Conservation (phyloP, 2,113 vertebrate genomes). For the Hemicordylus capensis region DNA sequence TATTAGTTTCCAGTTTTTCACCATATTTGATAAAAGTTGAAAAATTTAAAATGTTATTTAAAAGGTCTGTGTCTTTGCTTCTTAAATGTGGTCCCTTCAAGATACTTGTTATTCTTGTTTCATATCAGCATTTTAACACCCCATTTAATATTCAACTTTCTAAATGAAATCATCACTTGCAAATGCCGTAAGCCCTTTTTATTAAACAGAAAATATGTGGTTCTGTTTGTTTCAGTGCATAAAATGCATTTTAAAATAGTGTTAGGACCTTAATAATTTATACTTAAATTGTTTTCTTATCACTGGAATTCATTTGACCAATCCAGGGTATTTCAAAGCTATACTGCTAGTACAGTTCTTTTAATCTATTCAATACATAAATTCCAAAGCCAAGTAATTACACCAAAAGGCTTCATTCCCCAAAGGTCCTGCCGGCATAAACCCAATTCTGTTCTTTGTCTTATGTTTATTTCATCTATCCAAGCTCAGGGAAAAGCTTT, state of each 20-base stretch:
- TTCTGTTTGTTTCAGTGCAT: background rate
- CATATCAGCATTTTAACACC: background rate
- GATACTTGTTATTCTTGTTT: background rate
- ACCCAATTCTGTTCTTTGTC: slow-evolving; percentile 23
- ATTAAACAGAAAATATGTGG: slow-evolving; percentile 7
- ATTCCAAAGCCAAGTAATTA: slow-evolving; percentile 29
- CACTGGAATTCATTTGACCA: slow-evolving; percentile 22
- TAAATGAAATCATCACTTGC: slow-evolving; percentile 26
- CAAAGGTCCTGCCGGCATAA: background rate
- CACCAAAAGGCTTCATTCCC: slow-evolving; percentile 10
- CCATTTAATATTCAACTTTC: slow-evolving; percentile 15
- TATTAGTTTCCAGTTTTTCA: slow-evolving; percentile 15
- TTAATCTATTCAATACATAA: slow-evolving; percentile 33
- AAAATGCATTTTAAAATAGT: slow-evolving; percentile 28
- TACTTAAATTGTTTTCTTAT: slow-evolving; percentile 8
- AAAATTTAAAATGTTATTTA: background rate
- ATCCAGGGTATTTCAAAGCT: slow-evolving; percentile 6
- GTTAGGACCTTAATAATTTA: slow-evolving; percentile 27
- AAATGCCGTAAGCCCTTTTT: slow-evolving; percentile 1
- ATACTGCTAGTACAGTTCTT: slow-evolving; percentile 11
- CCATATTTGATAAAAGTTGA: too few relatives aligned
- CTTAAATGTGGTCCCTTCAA: background rate
- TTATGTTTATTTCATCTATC: background rate
- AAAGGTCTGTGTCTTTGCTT: background rate
- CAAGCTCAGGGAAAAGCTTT: background rate